These are phyloP conservation scores for zebrafish (Danio rerio) DNA, from an alignment of 2,113 vertebrate genomes.

Conservation along the genomic window GRCz12tu NC_133196.1:40167501-40168000, in stretches of 20 bases:
- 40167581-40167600: constrained; percentile 14
- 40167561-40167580: background rate
- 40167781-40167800: constrained; percentile 75
- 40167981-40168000: too few species aligned
- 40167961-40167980: too few species aligned
- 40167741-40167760: constrained; percentile 89
- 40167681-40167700: constrained; percentile 81
- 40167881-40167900: too few species aligned
- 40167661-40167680: constrained; percentile 87
- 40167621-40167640: constrained; percentile 36
- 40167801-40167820: constrained; percentile 75
- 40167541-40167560: constrained; percentile 2
- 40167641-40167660: constrained; percentile 47
- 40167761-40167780: constrained; percentile 88
- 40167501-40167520: too few species aligned
- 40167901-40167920: too few species aligned
- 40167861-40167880: background rate
- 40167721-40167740: constrained; percentile 89
- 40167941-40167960: too few species aligned
- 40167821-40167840: constrained; percentile 65
- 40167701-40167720: constrained; percentile 86
- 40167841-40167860: background rate
- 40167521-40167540: background rate
- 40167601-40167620: constrained; percentile 20
- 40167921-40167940: too few species aligned